Percentiles rank a stretch among this genome's conserved stretches.
Evolutionary conservation across 2,888 invertebrate genomes (phyloP).

Genomic region (Leptodirus hochenwartii): DNA sequence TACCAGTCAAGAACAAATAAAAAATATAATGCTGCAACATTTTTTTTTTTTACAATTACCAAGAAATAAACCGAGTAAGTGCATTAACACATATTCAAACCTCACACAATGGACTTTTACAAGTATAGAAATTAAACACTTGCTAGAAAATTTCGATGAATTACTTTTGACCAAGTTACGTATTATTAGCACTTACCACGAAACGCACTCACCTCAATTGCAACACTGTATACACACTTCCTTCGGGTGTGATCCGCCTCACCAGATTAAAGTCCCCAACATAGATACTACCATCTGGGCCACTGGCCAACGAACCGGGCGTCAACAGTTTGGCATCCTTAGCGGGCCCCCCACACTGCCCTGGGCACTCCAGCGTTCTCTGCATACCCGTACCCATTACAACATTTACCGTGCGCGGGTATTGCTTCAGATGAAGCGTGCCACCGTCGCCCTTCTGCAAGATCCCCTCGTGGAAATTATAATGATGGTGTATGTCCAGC

Average conservation of each 20-base stretch:
- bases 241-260: conserved; percentile 75
- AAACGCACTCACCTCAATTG: conserved; percentile 77
- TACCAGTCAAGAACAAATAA: no score
- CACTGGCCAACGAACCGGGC: conserved; percentile 86
- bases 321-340: conserved; percentile 76
- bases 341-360: conserved; percentile 68
- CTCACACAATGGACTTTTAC: no score
- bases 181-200: no score
- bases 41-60: no score
- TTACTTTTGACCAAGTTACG: no score
- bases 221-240: conserved; percentile 74
- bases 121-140: no score
- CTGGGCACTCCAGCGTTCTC: conserved; percentile 70
- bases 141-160: no score
- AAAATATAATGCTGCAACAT: no score
- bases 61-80: no score
- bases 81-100: no score
- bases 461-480: conserved; percentile 96
- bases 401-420: conserved; percentile 77
- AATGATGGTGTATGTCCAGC: conserved; percentile 93
- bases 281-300: conserved; percentile 91
- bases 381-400: conserved; percentile 86
- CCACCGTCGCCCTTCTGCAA: conserved; percentile 93
- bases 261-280: conserved; percentile 95
- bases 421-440: conserved; percentile 82